Evolutionary conservation across 2,888 invertebrate species (phyloP).

Genomic region (Neuroscelio doddi): DNA sequence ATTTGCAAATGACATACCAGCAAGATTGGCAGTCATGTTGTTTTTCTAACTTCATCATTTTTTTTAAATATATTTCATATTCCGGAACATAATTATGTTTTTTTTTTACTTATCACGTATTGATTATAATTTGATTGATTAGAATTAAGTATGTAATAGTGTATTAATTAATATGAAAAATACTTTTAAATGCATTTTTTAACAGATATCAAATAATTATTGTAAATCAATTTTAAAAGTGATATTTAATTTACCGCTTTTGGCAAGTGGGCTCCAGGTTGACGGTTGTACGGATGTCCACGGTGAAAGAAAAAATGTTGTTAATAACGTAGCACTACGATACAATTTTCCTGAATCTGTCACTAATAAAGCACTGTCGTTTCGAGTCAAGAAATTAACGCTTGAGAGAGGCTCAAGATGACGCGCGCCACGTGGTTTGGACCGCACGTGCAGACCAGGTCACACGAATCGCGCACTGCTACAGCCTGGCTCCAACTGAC

Average conservation of each 20-base stretch:
- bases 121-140: too few relatives aligned
- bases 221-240: too few relatives aligned
- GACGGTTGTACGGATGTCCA: conserved; percentile 65
- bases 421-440: conserved; percentile 56
- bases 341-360: too few relatives aligned
- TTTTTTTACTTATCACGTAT: too few relatives aligned
- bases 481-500: conserved; percentile 64
- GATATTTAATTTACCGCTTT: conserved; percentile 59
- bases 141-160: too few relatives aligned
- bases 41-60: conserved; percentile 2
- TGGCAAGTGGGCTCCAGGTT: conserved; percentile 72
- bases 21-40: neutral
- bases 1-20: conserved; percentile 2
- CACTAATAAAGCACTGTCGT: neutral
- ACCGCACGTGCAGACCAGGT: conserved; percentile 43
- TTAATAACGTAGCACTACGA: neutral
- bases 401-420: neutral
- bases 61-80: too few relatives aligned
- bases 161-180: too few relatives aligned
- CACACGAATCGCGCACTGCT: conserved; percentile 61
- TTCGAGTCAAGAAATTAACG: neutral
- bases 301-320: conserved; percentile 36
- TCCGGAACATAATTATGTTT: too few relatives aligned
- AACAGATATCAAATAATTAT: too few relatives aligned
- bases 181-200: too few relatives aligned